phyloP scores from a whole-genome alignment of 2,113 vertebrate species.

The Mus pahari region DNA sequence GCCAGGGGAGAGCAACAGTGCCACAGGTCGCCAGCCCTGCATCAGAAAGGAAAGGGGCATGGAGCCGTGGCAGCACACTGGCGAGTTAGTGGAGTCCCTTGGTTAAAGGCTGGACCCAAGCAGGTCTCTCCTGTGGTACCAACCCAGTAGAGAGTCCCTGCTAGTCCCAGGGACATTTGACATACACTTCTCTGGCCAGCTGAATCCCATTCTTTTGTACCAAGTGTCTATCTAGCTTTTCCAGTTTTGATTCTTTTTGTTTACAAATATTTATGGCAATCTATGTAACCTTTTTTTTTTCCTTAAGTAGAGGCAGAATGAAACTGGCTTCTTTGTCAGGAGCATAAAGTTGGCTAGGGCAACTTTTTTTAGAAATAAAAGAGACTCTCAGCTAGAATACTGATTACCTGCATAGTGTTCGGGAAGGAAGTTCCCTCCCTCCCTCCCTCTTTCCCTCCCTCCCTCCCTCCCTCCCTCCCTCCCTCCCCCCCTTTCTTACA shows the following conservation, averaged over 20 bases:
- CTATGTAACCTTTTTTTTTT: neutral
- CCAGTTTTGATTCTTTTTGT: neutral
- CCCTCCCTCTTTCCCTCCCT: too few relatives aligned
- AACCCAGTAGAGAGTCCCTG: too few relatives aligned
- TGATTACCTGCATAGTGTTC: neutral
- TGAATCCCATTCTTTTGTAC: neutral
- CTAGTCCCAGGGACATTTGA: accelerated
- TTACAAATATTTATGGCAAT: neutral
- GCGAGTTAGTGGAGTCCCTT: neutral
- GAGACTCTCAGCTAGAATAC: neutral
- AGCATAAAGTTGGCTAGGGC: neutral
- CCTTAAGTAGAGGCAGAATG: neutral
- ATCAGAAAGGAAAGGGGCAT: neutral
- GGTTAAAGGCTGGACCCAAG: neutral
- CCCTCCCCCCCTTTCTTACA: neutral
- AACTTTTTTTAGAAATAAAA: neutral
- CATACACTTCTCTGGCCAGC: neutral
- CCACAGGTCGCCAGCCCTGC: neutral
- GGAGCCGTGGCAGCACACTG: too few relatives aligned
- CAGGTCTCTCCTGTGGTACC: neutral
- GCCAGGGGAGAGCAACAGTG: neutral
- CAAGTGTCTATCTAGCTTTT: neutral
- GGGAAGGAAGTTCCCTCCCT: neutral
- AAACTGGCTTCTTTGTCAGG: neutral
- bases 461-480: too few relatives aligned